These are phyloP conservation scores for Rhagophthalmus giganteus DNA, from an alignment of 2,888 invertebrate species.

Conservation along the genomic window DNA sequence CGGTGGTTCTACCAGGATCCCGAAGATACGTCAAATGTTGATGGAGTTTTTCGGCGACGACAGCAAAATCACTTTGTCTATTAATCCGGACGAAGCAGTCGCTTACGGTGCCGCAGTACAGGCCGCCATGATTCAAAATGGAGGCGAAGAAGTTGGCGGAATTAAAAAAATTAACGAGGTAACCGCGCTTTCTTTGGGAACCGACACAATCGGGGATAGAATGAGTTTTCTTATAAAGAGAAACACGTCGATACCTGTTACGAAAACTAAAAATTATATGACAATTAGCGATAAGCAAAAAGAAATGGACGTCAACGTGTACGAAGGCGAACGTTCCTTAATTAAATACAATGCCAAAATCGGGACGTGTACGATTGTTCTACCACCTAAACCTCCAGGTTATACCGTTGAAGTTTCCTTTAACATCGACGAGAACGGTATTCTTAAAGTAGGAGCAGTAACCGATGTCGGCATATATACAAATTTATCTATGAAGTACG, in stretches of 20 bases:
- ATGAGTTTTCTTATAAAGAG: conserved; percentile 13
- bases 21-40: conserved; percentile 11
- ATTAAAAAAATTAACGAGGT: conserved; percentile 9
- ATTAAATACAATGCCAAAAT: conserved; percentile 24
- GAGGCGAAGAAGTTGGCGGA: not conserved
- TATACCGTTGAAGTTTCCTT: conserved; percentile 19
- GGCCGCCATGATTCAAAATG: conserved; percentile 3
- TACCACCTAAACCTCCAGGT: conserved; percentile 21
- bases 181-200: conserved; percentile 17
- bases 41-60: conserved; percentile 4
- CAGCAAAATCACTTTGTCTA: conserved; percentile 2
- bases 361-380: conserved; percentile 16
- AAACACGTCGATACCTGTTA: conserved; percentile 12
- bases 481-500: conserved; percentile 5
- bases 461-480: conserved; percentile 10
- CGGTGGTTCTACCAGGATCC: conserved; percentile 17
- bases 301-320: conserved; percentile 17
- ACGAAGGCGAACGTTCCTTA: conserved; percentile 27
- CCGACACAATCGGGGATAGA: conserved; percentile 2
- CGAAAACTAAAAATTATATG: conserved; percentile 4
- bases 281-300: conserved; percentile 19
- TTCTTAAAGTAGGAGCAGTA: conserved; percentile 21
- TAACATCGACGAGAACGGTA: conserved; percentile 24
- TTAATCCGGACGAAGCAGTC: conserved; percentile 20
- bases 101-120: conserved; percentile 18